Base-by-base conservation (phyloP, 2,888 invertebrate species). In the Hypomecis punctinalis region DNA sequence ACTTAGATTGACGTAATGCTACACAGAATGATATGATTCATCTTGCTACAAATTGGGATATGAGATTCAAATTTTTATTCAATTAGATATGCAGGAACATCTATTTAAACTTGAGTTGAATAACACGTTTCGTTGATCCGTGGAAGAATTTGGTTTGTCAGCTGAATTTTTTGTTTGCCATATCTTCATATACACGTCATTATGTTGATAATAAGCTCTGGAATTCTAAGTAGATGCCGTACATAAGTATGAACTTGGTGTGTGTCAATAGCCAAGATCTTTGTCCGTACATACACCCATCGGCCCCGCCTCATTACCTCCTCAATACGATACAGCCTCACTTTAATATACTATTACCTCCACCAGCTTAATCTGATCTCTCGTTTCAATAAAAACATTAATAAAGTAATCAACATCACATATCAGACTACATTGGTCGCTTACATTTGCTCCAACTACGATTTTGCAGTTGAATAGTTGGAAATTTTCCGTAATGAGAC, bases 241-340 rank as follows among this genome's bases (percentile, higher is more conserved):
- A 75, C 77, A 76, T 72, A 77, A 73, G 75, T 75, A 75, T 75
- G 72, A 78, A 76, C 60, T 79, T 79, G 76, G 79, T 80, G 79
- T 81, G 78, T 87, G 85, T 87, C 85, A 88, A 85, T 87, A 86
- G 83, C 83, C 78, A 82, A 61, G 84, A 86, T 88, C 86, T 88
- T 85, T 83, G 87, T 85, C 81, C 81, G 84, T 84, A 82, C 83
- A 80, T 89, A 90, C 86, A 85, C 85, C 89, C 89, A 89, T 85
- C 76, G 65, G 89, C 89, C 88, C 90, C 90, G 91, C 91, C 91
- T 91, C 85, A 88, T 89, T 86, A 85, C 88, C 89, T 89, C 89
- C 84, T 83, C 82, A 85, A 86, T 82, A 79, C 84, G 86, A 86
- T 86, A 84, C 84, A 83, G 80, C 83, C 84, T 85, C 80, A 82